phyloP scores from a whole-genome alignment of 2,888 invertebrate genomes.

The Zygaena filipendulae region DNA sequence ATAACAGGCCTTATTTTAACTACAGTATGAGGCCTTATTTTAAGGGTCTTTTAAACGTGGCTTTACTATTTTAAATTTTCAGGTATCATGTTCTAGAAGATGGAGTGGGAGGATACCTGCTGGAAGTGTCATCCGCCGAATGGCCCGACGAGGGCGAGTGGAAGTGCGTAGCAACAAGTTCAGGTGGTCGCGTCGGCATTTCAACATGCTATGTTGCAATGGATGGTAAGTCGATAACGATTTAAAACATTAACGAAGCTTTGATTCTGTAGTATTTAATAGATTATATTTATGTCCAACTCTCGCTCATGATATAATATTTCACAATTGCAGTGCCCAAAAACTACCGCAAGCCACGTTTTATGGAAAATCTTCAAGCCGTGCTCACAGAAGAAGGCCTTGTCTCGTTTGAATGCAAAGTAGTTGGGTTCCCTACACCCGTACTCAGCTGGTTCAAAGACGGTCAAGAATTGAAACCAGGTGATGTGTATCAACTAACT shows the following conservation, averaged over 20 bases:
- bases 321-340: conserved; percentile 93
- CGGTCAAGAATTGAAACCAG: conserved; percentile 90
- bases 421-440: conserved; percentile 92
- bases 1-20: no score
- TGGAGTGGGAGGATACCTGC: conserved; percentile 83
- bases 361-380: conserved; percentile 90
- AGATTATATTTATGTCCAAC: conserved; percentile 1
- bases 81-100: conserved; percentile 81
- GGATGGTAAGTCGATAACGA: conserved; percentile 83
- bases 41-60: no score
- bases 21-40: no score
- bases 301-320: no score
- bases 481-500: conserved; percentile 91
- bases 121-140: conserved; percentile 80
- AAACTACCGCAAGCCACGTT: conserved; percentile 88
- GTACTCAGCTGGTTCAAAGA: conserved; percentile 92
- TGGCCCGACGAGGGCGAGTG: conserved; percentile 88
- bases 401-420: conserved; percentile 93
- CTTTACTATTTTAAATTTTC: no score
- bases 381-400: conserved; percentile 91
- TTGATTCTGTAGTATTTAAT: background rate
- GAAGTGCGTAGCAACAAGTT: conserved; percentile 87
- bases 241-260: no score
- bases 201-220: conserved; percentile 79
- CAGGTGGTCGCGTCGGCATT: conserved; percentile 79